phyloP scores from a whole-genome alignment of 2,888 invertebrate genomes.

The Zygaena filipendulae region DNA sequence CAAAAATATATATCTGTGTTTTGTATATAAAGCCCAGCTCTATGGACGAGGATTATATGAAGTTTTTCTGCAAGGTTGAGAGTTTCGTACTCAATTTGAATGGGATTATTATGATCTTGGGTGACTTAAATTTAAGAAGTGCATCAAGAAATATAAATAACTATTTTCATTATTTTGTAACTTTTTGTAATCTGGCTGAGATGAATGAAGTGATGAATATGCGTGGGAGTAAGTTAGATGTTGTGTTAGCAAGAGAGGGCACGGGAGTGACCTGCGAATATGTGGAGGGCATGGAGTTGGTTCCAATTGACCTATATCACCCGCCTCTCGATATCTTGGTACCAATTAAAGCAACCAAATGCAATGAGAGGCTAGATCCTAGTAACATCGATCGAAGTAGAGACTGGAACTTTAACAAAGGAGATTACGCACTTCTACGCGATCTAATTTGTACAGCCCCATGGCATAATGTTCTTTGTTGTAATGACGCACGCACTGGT shows the following conservation, averaged over 20 bases:
- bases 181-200: constrained; percentile 7
- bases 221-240: constrained; percentile 7
- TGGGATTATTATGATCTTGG: constrained; percentile 7
- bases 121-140: constrained; percentile 9
- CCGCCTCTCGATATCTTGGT: constrained; percentile 1
- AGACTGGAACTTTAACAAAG: constrained; percentile 5
- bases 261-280: too few species aligned
- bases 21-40: constrained; percentile 13
- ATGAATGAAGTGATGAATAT: constrained; percentile 6
- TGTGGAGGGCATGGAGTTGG: neutral
- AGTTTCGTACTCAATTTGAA: constrained; percentile 6
- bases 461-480: neutral
- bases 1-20: constrained; percentile 7
- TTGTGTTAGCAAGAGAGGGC: constrained; percentile 9
- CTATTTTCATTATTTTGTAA: constrained; percentile 9
- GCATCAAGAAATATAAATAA: constrained; percentile 5
- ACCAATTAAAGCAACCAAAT: neutral
- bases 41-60: constrained; percentile 9
- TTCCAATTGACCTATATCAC: constrained; percentile 5
- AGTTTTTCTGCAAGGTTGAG: constrained; percentile 10
- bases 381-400: constrained; percentile 1
- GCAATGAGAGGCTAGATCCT: neutral
- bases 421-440: neutral
- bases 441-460: neutral
- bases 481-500: neutral